A percentile compares a stretch with the other conserved stretches of the same genome.
These are phyloP conservation scores for Malachius bipustulatus DNA, from an alignment of 2,888 invertebrate genomes.

Conservation along the genomic window DNA sequence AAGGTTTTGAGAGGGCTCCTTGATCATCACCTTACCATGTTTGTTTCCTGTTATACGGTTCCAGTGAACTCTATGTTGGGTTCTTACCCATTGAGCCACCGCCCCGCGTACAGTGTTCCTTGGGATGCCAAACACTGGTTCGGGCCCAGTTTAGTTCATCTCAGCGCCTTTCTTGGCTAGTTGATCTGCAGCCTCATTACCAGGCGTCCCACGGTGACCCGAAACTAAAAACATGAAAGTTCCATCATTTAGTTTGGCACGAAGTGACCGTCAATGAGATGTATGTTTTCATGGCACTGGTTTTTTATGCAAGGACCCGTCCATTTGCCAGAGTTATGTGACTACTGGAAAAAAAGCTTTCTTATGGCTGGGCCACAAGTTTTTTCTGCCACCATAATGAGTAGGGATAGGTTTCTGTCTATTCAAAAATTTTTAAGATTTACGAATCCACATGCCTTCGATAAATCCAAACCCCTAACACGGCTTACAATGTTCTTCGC, in stretches of 20 bases:
- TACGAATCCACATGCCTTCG: background rate
- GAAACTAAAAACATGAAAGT: constrained; percentile 4
- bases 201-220: no score
- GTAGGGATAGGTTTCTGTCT: constrained; percentile 4
- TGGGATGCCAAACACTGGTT: no score
- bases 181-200: no score
- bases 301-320: constrained; percentile 2
- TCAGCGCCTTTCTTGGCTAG: no score
- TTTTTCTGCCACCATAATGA: constrained; percentile 4
- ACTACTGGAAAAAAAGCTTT: constrained; percentile 4
- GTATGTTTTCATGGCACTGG: constrained; percentile 5
- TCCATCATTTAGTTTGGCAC: constrained; percentile 1
- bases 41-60: no score
- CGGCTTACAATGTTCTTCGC: constrained; percentile 3
- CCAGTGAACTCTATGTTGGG: no score
- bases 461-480: background rate
- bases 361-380: background rate
- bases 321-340: constrained; percentile 1
- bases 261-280: background rate
- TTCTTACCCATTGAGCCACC: no score
- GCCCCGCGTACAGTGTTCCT: no score
- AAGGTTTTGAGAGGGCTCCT: no score
- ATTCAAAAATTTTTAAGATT: constrained; percentile 5
- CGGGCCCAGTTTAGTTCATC: no score
- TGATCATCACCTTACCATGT: no score